Evolutionary conservation across 2,888 invertebrate genomes (phyloP).

Genomic region (Pristionchus fissidentatus): DNA sequence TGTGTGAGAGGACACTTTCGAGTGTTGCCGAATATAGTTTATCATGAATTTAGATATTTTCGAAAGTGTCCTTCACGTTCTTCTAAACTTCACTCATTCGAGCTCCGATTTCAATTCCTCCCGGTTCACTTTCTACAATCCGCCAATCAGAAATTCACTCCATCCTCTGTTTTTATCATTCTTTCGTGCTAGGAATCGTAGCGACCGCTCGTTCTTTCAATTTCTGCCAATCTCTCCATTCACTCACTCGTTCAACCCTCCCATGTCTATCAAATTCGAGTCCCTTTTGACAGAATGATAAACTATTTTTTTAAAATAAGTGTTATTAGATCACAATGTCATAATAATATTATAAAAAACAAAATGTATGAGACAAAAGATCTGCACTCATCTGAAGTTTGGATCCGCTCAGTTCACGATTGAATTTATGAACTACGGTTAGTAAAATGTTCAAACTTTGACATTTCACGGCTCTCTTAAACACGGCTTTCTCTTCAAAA

Average conservation of each 20-base stretch:
- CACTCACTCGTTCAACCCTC: too few species aligned
- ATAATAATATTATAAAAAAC: neutral
- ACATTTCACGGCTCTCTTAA: neutral
- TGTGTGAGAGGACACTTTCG: slow-evolving; percentile 6
- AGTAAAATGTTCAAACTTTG: neutral
- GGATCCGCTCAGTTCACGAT: slow-evolving; percentile 1
- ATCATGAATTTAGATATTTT: neutral
- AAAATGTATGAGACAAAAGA: too few species aligned
- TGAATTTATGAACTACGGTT: neutral
- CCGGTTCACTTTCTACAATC: slow-evolving; percentile 32
- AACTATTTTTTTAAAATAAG: neutral
- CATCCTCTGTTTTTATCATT: slow-evolving; percentile 14
- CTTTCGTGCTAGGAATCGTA: slow-evolving; percentile 19
- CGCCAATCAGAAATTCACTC: slow-evolving; percentile 42
- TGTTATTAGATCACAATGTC: neutral
- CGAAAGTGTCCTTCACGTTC: slow-evolving; percentile 36
- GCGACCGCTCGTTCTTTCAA: slow-evolving; percentile 35
- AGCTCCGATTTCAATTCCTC: slow-evolving; percentile 25
- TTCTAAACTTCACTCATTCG: slow-evolving; percentile 21
- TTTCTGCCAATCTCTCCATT: slow-evolving; percentile 16
- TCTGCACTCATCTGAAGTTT: neutral
- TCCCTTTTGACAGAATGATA: slow-evolving; percentile 36
- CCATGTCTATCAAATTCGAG: slow-evolving; percentile 7
- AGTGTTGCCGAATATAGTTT: slow-evolving; percentile 1
- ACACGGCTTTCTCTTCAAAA: neutral